phyloP scores from a whole-genome alignment of 2,797 vertebrate species.

The Potorous gilbertii region DNA sequence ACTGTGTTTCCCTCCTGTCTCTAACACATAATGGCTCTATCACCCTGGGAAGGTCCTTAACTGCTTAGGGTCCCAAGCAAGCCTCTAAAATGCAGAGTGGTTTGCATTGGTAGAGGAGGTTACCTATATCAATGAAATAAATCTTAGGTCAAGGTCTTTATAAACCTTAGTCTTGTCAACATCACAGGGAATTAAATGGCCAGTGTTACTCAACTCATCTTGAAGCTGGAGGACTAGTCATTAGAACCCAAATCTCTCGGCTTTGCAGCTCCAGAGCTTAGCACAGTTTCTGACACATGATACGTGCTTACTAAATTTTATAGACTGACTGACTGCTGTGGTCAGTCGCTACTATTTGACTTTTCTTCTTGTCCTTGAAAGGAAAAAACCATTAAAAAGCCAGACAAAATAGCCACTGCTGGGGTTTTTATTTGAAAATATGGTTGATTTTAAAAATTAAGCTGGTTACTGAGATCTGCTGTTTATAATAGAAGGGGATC shows the following conservation, averaged over 20 bases:
- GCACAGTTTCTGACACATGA: constrained; percentile 24
- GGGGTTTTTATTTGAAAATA: constrained; percentile 55
- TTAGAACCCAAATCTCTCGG: not conserved
- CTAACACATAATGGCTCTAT: not conserved
- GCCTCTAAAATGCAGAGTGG: not conserved
- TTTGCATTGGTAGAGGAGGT: not conserved
- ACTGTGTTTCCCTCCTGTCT: not conserved
- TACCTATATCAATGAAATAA: not conserved
- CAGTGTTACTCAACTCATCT: not conserved
- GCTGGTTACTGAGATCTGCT: not conserved
- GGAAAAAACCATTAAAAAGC: constrained; percentile 37
- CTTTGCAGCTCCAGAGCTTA: not conserved
- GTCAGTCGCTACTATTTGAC: not conserved
- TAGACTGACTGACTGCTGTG: not conserved
- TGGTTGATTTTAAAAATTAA: constrained; percentile 42
- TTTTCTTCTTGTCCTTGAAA: constrained; percentile 43
- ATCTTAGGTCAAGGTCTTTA: not conserved
- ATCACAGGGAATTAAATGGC: not conserved
- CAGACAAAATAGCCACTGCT: constrained; percentile 44
- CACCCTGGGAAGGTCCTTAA: not conserved
- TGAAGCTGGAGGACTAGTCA: not conserved
- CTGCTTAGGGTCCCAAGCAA: not conserved
- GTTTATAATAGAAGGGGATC: not conserved
- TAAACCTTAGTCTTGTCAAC: not conserved
- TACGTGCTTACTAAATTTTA: not conserved